Conservation (phyloP, 2,797 vertebrate species). For the Hozukius guyotensis region DNA sequence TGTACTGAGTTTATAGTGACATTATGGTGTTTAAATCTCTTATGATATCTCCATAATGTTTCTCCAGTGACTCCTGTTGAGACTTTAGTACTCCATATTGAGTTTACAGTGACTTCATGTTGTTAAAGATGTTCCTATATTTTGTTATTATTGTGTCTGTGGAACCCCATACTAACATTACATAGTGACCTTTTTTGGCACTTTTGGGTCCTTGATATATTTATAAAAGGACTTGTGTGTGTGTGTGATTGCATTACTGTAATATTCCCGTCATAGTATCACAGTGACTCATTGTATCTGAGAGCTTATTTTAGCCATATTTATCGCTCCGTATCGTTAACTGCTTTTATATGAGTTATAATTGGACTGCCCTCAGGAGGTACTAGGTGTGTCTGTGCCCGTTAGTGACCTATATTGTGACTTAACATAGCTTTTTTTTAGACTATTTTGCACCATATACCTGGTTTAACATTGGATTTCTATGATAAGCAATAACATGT, state of each 20-base stretch:
- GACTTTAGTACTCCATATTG: neutral
- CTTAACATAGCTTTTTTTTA: neutral
- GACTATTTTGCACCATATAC: neutral
- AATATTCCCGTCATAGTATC: neutral
- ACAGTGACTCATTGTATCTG: neutral
- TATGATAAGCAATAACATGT: too few species aligned
- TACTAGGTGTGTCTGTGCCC: constrained; percentile 10
- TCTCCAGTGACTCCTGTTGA: neutral
- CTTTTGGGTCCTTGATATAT: neutral
- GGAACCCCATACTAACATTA: neutral
- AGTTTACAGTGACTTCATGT: neutral
- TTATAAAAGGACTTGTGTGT: too few species aligned
- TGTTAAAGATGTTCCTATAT: neutral
- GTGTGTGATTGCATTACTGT: neutral
- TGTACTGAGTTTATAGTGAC: neutral
- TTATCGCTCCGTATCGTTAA: constrained; percentile 1
- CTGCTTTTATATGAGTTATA: neutral
- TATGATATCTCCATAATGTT: neutral
- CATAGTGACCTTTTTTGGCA: neutral
- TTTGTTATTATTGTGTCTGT: neutral
- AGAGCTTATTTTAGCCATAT: neutral
- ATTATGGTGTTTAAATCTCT: neutral
- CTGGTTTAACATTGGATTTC: neutral
- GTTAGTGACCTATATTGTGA: neutral
- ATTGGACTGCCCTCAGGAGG: neutral